Evolutionary conservation across 1,140 invertebrate genomes (phyloP).

Genomic region (Adoxophyes honmai): DNA sequence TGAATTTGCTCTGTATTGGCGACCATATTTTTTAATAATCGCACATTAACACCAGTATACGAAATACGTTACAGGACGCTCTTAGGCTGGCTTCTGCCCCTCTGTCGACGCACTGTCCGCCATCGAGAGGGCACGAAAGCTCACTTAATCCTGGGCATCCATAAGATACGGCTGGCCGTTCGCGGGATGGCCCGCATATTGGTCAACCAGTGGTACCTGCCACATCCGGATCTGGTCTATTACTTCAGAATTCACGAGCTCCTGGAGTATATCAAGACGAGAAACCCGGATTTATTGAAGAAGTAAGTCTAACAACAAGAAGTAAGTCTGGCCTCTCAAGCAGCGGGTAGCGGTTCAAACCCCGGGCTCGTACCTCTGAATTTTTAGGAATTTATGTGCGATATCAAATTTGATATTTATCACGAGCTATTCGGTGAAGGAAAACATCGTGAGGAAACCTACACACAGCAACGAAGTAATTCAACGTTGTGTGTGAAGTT

Average conservation of each 20-base stretch:
- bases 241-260: conserved; percentile 85
- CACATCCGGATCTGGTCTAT: conserved; percentile 82
- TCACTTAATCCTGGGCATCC: conserved; percentile 76
- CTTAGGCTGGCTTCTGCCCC: conserved; percentile 76
- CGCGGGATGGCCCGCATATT: conserved; percentile 78
- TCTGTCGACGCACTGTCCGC: conserved; percentile 79
- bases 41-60: no score
- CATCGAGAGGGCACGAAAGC: conserved; percentile 84
- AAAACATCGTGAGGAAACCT: no score
- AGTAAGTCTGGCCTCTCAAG: no score
- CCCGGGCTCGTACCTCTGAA: no score
- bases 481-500: no score
- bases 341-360: no score
- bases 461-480: no score
- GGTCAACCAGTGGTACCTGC: conserved; percentile 80
- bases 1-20: no score
- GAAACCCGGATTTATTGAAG: conserved; percentile 57
- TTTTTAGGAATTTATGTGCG: no score
- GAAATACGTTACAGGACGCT: conserved; percentile 39
- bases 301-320: neutral
- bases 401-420: no score
- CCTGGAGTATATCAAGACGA: conserved; percentile 74
- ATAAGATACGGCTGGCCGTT: conserved; percentile 81
- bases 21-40: no score
- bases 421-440: no score